Evolutionary conservation across 2,113 vertebrate genomes (phyloP).

Genomic region (Myrmecophaga tridactyla): DNA sequence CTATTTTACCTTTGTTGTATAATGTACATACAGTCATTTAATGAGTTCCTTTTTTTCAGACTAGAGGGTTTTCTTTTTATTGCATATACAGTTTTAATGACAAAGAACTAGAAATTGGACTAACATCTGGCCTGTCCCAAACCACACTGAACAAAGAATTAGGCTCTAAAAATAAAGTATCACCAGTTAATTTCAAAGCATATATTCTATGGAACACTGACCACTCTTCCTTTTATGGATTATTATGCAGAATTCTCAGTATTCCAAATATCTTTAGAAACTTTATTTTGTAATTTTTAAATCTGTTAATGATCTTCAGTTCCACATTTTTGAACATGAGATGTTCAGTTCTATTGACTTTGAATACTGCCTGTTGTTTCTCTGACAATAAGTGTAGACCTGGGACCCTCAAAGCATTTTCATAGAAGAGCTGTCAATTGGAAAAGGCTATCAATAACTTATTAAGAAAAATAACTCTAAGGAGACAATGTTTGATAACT

Average conservation of each 20-base stretch:
- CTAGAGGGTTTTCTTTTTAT: slow-evolving; percentile 40
- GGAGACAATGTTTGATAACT: not conserved
- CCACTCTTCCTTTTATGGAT: slow-evolving; percentile 34
- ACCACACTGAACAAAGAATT: slow-evolving; percentile 43
- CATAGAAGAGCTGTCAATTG: not conserved
- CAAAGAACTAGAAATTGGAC: slow-evolving; percentile 33
- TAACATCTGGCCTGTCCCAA: slow-evolving; percentile 68
- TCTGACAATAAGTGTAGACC: slow-evolving; percentile 41
- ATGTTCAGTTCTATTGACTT: slow-evolving; percentile 34
- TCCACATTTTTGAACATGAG: slow-evolving; percentile 50
- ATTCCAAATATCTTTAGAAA: slow-evolving; percentile 56
- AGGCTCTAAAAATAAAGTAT: slow-evolving; percentile 58
- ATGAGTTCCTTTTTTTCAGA: not conserved
- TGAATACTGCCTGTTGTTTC: slow-evolving; percentile 41
- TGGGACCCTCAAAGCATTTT: slow-evolving; percentile 19
- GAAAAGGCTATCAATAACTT: not conserved
- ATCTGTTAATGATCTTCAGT: slow-evolving; percentile 54
- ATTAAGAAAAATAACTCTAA: slow-evolving; percentile 3
- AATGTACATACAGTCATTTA: not conserved
- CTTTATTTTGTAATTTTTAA: slow-evolving; percentile 56
- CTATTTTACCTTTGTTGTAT: not conserved
- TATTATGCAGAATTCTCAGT: slow-evolving; percentile 47
- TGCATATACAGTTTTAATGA: slow-evolving; percentile 42
- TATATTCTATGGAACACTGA: slow-evolving; percentile 67
- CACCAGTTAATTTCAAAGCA: slow-evolving; percentile 48